Evolutionary conservation across 2,797 vertebrate species (phyloP).

Genomic region (Rhinella marina): DNA sequence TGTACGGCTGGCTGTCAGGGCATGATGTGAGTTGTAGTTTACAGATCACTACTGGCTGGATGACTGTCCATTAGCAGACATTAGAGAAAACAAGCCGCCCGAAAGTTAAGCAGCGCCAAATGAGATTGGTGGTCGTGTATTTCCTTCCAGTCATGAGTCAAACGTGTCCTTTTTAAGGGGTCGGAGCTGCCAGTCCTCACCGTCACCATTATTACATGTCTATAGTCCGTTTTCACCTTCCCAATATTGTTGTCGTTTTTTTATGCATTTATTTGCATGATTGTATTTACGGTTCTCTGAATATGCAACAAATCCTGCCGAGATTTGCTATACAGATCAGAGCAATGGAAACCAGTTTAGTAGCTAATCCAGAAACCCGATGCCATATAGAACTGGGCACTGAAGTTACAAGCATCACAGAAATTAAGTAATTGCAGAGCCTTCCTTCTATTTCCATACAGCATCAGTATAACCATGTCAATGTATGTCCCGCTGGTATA

Average conservation of each 20-base stretch:
- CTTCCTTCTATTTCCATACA: not conserved
- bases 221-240: not conserved
- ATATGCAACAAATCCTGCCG: not conserved
- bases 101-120: too few species aligned
- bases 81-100: not conserved
- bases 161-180: not conserved
- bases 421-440: not conserved
- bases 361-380: not conserved
- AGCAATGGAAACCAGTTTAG: not conserved
- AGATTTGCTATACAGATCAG: not conserved
- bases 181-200: not conserved
- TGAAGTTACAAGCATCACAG: not conserved
- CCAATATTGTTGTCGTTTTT: not conserved
- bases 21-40: too few species aligned
- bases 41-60: too few species aligned
- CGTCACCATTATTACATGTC: not conserved
- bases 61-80: not conserved
- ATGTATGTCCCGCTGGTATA: too few species aligned
- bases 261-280: not conserved
- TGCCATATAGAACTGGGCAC: not conserved
- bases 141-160: not conserved
- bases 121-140: not conserved
- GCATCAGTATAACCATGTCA: constrained; percentile 24
- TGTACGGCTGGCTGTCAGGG: too few species aligned
- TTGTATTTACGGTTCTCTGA: not conserved